These are phyloP conservation scores for Drosophila borealis DNA, from an alignment of 2,888 invertebrate genomes.

Conservation along the genomic window DNA sequence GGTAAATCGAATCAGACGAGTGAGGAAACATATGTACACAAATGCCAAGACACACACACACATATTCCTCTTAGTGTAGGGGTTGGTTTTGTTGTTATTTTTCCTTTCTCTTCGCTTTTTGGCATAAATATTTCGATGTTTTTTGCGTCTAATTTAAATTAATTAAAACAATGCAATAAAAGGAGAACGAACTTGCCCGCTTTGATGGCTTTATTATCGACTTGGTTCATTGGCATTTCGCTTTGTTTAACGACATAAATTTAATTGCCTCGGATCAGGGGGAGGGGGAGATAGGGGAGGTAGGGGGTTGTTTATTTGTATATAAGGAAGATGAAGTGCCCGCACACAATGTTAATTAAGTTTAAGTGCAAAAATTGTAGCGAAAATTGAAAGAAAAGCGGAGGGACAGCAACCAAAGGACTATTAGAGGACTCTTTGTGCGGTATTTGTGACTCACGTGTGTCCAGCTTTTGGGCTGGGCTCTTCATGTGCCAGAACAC, in stretches of 20 bases:
- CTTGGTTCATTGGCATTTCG: constrained; percentile 69
- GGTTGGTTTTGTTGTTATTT: constrained; percentile 39
- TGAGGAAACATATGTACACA: constrained; percentile 32
- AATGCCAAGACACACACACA: constrained; percentile 9
- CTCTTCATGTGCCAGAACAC: constrained; percentile 21
- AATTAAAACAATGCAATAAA: constrained; percentile 75
- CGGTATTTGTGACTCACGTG: constrained; percentile 42
- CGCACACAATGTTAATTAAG: constrained; percentile 64
- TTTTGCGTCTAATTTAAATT: constrained; percentile 69
- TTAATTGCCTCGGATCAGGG: constrained; percentile 64
- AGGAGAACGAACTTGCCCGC: constrained; percentile 51
- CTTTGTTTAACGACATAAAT: constrained; percentile 69
- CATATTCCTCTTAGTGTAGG: constrained; percentile 18
- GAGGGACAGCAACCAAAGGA: constrained; percentile 8
- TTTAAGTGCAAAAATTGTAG: constrained; percentile 69
- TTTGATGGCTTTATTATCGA: constrained; percentile 77
- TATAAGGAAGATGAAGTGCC: constrained; percentile 19
- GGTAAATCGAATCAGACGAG: constrained; percentile 42
- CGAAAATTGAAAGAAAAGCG: constrained; percentile 21
- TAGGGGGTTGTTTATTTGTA: not conserved
- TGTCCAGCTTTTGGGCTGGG: constrained; percentile 26
- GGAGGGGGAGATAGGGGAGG: not conserved
- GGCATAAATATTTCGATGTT: constrained; percentile 36
- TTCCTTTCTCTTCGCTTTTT: constrained; percentile 6
- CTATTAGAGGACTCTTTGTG: constrained; percentile 5